Evolutionary conservation across 2,888 invertebrate species (phyloP).

Genomic region (Hypselothyrea guttata): DNA sequence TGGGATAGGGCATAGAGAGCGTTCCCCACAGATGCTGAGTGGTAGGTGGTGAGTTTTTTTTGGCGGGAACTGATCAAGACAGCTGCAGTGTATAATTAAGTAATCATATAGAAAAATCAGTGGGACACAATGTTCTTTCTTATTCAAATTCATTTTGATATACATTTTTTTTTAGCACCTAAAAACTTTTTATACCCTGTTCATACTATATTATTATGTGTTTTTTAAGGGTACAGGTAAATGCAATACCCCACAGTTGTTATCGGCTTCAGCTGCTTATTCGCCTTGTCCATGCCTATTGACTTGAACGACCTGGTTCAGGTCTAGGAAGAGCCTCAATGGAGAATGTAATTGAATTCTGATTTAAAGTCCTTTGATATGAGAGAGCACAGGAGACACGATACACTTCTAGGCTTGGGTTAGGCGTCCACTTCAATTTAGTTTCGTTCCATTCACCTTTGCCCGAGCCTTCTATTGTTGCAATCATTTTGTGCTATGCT

Average conservation of each 20-base stretch:
- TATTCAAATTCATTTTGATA: too few relatives aligned
- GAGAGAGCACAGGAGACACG: slow-evolving; percentile 47
- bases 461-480: slow-evolving; percentile 4
- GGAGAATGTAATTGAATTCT: slow-evolving; percentile 79
- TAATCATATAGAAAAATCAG: too few relatives aligned
- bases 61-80: too few relatives aligned
- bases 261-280: background rate
- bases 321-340: slow-evolving; percentile 61
- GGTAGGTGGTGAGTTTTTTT: too few relatives aligned
- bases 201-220: too few relatives aligned
- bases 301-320: slow-evolving; percentile 37
- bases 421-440: slow-evolving; percentile 42
- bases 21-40: too few relatives aligned
- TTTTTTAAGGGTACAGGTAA: too few relatives aligned
- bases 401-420: slow-evolving; percentile 16
- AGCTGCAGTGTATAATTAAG: too few relatives aligned
- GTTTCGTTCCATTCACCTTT: slow-evolving; percentile 3
- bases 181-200: too few relatives aligned
- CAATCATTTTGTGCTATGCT: slow-evolving; percentile 32
- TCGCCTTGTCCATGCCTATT: background rate
- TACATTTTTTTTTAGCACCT: too few relatives aligned
- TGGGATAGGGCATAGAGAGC: too few relatives aligned
- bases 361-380: slow-evolving; percentile 79
- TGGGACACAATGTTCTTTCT: too few relatives aligned
- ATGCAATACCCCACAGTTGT: background rate